Evolutionary conservation across 1,140 invertebrate species (phyloP).

Genomic region (Argopecten irradians): DNA sequence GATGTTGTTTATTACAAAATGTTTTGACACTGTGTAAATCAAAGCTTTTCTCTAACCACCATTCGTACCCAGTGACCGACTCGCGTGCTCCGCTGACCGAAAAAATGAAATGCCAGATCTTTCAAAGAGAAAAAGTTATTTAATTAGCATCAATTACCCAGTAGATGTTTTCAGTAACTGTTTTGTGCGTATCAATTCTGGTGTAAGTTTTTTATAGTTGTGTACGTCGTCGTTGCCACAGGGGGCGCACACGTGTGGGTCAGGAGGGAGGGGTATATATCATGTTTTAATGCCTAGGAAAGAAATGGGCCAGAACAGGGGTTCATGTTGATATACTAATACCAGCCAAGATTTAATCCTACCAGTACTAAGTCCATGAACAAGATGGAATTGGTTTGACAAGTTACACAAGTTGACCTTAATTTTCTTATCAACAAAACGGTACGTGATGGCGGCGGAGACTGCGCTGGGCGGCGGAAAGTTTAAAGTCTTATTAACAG

Average conservation of each 20-base stretch:
- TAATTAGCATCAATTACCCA: slow-evolving; percentile 15
- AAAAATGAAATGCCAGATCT: slow-evolving; percentile 15
- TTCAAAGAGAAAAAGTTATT: slow-evolving; percentile 5
- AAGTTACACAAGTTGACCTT: too few relatives aligned
- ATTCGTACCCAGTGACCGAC: not conserved
- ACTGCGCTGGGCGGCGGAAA: too few relatives aligned
- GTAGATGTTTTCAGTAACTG: not conserved
- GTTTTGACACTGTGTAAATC: not conserved
- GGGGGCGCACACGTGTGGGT: not conserved
- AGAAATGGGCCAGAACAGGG: not conserved
- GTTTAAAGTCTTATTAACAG: too few relatives aligned
- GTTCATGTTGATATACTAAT: not conserved
- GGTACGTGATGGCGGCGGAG: too few relatives aligned
- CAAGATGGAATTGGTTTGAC: too few relatives aligned
- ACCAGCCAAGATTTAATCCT: not conserved
- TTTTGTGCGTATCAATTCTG: not conserved
- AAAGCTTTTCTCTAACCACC: not conserved
- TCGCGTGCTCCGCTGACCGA: not conserved
- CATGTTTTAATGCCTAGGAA: not conserved
- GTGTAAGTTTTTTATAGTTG: not conserved
- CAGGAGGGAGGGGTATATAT: not conserved
- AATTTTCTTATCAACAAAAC: too few relatives aligned
- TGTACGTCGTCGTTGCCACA: not conserved
- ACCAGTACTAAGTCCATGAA: too few relatives aligned
- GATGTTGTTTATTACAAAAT: too few relatives aligned